A percentile compares a stretch with the other conserved stretches of the same genome.
Evolutionary conservation across 2,113 vertebrate genomes (phyloP).

Genomic region (Callipepla squamata): DNA sequence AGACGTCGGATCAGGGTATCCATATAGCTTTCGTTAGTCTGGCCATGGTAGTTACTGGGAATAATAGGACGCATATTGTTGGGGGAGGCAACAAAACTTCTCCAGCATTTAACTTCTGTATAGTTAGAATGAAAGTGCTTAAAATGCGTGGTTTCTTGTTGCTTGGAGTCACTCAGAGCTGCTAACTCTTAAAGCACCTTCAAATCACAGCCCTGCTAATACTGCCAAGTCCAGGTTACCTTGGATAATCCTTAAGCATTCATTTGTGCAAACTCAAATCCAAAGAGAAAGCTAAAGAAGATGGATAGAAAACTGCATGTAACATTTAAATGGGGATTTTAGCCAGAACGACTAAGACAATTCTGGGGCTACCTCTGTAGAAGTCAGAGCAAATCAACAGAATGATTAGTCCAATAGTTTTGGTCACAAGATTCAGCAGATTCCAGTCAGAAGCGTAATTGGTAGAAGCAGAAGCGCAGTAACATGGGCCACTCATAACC

Average conservation of each 20-base stretch:
- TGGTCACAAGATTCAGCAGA: not conserved
- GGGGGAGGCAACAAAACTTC: not conserved
- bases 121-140: not conserved
- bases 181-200: not conserved
- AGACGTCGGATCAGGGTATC: conserved; percentile 95
- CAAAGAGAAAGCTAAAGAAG: conserved; percentile 1
- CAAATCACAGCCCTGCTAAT: not conserved
- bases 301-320: not conserved
- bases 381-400: not conserved
- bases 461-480: not conserved
- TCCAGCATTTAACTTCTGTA: not conserved
- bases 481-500: not conserved
- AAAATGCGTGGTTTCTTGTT: not conserved
- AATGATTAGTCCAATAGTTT: not conserved
- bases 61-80: not conserved
- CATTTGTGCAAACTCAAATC: not conserved
- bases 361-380: not conserved
- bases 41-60: conserved; percentile 88
- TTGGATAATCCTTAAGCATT: not conserved
- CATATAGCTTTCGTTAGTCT: conserved; percentile 94
- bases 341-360: not conserved
- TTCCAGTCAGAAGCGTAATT: not conserved
- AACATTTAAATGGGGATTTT: not conserved
- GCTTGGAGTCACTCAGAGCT: not conserved
- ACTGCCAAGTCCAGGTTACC: not conserved